A percentile compares a stretch with the other conserved stretches of the same genome.
Conservation (phyloP, 1,140 invertebrate genomes). For the Cryptotermes secundus region DNA sequence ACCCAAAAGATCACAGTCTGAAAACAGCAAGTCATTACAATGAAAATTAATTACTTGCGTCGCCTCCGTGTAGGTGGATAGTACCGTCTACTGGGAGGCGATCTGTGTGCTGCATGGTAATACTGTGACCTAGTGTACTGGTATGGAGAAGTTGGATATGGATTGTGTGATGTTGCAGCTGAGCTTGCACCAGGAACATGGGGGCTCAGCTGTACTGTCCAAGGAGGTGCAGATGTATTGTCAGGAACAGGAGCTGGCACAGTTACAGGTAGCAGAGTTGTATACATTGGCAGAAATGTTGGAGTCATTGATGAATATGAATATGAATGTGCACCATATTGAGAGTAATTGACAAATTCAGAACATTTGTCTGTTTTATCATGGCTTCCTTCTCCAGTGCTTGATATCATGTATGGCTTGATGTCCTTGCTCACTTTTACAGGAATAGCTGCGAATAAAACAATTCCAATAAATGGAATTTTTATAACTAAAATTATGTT, state of each 20-base stretch:
- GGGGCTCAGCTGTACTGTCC: neutral
- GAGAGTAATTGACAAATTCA: neutral
- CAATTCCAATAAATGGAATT: constrained; percentile 9
- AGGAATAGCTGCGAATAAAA: constrained; percentile 31
- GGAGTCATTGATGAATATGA: neutral
- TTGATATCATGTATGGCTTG: neutral
- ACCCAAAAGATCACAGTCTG: too few species aligned
- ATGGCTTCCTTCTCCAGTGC: neutral
- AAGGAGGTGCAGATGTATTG: neutral
- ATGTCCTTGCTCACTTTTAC: constrained; percentile 32
- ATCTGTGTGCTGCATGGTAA: neutral
- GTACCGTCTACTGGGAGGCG: neutral
- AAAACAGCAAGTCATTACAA: too few species aligned
- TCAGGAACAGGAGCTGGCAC: neutral
- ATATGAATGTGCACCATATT: constrained; percentile 7
- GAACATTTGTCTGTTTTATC: neutral
- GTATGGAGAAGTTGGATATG: neutral
- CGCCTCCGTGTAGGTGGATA: neutral
- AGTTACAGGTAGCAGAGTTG: neutral
- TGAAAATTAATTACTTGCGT: neutral
- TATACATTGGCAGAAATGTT: neutral
- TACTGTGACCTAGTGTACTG: neutral
- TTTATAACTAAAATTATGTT: neutral
- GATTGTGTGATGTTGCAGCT: neutral
- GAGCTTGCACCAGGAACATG: neutral